A percentile compares a stretch with the other conserved stretches of the same genome.
Evolutionary conservation across 2,113 vertebrate genomes (phyloP).

Genomic region (Strix uralensis): DNA sequence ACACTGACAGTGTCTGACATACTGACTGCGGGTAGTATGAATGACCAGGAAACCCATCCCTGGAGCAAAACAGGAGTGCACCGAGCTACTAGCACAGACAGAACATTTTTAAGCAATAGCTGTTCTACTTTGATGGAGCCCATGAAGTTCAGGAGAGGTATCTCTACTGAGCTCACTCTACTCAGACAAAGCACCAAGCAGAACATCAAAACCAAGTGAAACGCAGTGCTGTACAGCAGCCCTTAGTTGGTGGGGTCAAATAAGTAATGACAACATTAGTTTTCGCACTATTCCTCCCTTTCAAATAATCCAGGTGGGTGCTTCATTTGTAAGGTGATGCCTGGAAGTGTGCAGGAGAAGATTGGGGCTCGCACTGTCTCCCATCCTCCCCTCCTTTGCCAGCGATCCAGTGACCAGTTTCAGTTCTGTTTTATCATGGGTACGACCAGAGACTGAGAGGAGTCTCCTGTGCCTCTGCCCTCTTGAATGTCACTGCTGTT

Average conservation of each 20-base stretch:
- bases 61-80: neutral
- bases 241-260: neutral
- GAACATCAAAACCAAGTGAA: neutral
- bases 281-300: neutral
- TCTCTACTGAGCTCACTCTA: neutral
- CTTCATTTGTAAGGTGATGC: neutral
- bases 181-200: neutral
- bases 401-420: neutral
- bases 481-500: neutral
- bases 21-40: neutral
- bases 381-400: neutral
- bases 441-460: neutral
- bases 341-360: neutral
- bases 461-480: neutral
- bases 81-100: neutral
- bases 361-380: neutral
- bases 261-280: neutral
- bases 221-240: neutral
- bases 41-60: neutral
- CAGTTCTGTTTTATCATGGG: neutral
- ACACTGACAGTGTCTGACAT: fast-evolving
- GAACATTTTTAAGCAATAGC: neutral
- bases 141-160: neutral
- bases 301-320: neutral
- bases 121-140: neutral